phyloP scores from a whole-genome alignment of 2,113 vertebrate species.

The Sapayoa aenigma region DNA sequence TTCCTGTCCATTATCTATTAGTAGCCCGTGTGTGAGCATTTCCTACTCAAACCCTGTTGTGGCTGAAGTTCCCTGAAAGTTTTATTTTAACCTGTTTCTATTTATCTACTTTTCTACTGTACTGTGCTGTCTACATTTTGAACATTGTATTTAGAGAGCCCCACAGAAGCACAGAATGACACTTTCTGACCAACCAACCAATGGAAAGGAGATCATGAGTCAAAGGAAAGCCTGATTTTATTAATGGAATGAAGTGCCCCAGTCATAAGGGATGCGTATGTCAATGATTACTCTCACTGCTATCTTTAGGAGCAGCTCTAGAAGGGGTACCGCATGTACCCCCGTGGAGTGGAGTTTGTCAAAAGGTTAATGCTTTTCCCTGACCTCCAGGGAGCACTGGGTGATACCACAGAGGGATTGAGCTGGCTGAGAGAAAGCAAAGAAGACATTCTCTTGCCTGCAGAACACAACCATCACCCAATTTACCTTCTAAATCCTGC shows the following conservation, averaged over 20 bases:
- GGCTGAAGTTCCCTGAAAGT: background rate
- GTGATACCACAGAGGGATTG: background rate
- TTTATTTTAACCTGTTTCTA: background rate
- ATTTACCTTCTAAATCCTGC: background rate
- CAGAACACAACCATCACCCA: background rate
- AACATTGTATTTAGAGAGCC: background rate
- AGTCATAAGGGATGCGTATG: background rate
- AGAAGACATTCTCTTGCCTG: background rate
- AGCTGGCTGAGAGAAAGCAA: background rate
- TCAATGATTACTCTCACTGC: accelerated
- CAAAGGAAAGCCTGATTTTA: background rate
- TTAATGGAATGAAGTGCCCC: background rate
- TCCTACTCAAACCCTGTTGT: background rate
- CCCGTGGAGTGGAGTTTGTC: background rate
- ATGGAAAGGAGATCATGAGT: background rate
- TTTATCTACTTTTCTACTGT: background rate
- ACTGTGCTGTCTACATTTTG: background rate
- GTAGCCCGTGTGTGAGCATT: background rate
- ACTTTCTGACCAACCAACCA: background rate
- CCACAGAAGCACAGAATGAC: background rate
- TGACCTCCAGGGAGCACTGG: background rate
- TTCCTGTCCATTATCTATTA: background rate
- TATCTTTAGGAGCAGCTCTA: background rate
- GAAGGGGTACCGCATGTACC: background rate
- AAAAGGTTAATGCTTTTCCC: background rate